Evolutionary conservation across 30 jellyfish, hydroid and myxozoan species (phyloP), one percentile per base, ranked within the genome.

Genomic region (Hydractinia echinata): DNA sequence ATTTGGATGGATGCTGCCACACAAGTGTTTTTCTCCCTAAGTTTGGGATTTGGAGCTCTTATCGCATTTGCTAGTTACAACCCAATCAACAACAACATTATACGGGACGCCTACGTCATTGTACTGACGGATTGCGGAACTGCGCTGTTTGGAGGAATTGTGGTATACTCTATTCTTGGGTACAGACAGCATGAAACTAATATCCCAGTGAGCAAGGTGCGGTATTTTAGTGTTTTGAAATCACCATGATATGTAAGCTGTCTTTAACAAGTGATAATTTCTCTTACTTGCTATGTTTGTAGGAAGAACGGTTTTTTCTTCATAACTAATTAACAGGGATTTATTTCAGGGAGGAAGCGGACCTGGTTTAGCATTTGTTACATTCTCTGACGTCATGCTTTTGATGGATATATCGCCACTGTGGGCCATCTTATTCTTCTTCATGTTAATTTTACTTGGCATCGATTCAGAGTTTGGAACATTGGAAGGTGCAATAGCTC

Each of bases 1-100:
- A 84, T 89, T 10, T 89, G 96, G 96, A 83, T 89, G 90, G 96
- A 89, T 52, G 96, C 96, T 4, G 96, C 96, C 7, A 79, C 96
- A 11, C 96, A 89, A 74, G 77, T 84, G 56, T 89, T 89, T 86
- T 89, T 89, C 78, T 89, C 96, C 8, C 79, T 89, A 72, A 89
- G 95, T 84, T 88, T 89, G 30, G 96, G 96, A 10, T 89, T 89
- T 66, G 96, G 96, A 5, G 96, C 95, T 7, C 67, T 89, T 82
- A 79, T 89, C 60, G 95, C 96, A 52, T 89, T 84, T 79, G 96
- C 96, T 67, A 89, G 96, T 51, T 89, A 89, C 88, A 89, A 89
- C 69, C 96, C 96, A 10, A 10, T 79, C 88, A 87, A 89, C 56
- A 89, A 89, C 73, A 89, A 89, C 73, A 55, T 89, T 4, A 72